Conservation (phyloP, 2,797 vertebrate species). For the Garrulus glandarius region DNA sequence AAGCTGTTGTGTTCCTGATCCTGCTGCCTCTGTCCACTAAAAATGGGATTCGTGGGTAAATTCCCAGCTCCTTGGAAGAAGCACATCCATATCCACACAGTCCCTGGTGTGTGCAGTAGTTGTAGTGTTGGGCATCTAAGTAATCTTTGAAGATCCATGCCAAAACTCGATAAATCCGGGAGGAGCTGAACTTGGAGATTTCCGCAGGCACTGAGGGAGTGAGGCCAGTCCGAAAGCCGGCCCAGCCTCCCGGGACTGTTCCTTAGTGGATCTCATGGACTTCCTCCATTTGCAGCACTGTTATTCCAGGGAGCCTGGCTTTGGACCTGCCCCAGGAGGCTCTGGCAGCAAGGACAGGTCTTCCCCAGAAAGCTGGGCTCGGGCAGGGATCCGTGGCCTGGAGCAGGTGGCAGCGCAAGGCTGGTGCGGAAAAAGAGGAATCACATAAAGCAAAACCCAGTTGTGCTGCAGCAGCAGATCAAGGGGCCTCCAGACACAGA, state of each 20-base stretch:
- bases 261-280: neutral
- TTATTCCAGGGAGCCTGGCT: neutral
- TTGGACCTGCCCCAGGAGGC: neutral
- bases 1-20: neutral
- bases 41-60: neutral
- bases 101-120: neutral
- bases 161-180: accelerated
- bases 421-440: neutral
- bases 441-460: neutral
- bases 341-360: neutral
- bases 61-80: neutral
- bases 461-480: neutral
- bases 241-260: neutral
- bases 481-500: neutral
- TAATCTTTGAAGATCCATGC: neutral
- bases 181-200: neutral
- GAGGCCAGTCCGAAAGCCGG: accelerated
- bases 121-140: neutral
- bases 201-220: accelerated
- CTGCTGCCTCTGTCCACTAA: neutral
- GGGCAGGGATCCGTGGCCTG: accelerated
- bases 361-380: accelerated
- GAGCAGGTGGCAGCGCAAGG: accelerated
- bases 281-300: accelerated
- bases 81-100: accelerated